Base-by-base conservation (phyloP, 2,888 invertebrate genomes). In the Schizaphis graminum region DNA sequence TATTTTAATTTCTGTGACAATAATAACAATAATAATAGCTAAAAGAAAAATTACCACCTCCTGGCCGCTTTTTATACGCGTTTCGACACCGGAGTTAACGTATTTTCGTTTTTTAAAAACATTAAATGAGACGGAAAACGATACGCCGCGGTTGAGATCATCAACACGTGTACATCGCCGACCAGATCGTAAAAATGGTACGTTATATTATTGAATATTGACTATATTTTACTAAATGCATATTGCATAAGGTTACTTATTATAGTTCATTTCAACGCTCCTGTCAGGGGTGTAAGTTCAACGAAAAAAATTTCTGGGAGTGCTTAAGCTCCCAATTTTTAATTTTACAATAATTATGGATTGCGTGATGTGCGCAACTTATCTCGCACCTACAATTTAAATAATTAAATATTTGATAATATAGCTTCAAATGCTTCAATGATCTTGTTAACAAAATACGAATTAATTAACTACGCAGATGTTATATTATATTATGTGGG, bases 171-270 rank as follows among this genome's bases (percentile, higher is more conserved):
- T n/a, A n/a, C 10, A 35, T 16, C 77, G 16, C 89, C 16, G 41
- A 84, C 53, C 28, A 26, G 35, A 89, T 61, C 35, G 44, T 56
- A 8, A 94, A 85, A 85, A 94, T 94, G 93, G 93, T 94, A 90
- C 47, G 93, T 91, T 47, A 26, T 13, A 26, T 13, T 85, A 44
- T 56, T 86, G 35, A 77, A 77, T 77, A 77, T 35, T 35, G 13
- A 77, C 21, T 77, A 21, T 35, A 77, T 35, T 5, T 0, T 67
- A 28, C 3, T 28, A n/a, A 11, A 35, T 67, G 67, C 67, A 67
- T n/a, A 35, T 77, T 21, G 21, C 11, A 77, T 35, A 77, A 16
- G 35, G 21, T 77, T 7, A 41, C 21, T 77, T 35, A 77, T 35
- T 24, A 77, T 77, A 21, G 77, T 41, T 77, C 8, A 13, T 77